A percentile compares a stretch with the other conserved stretches of the same genome.
These are phyloP conservation scores for Rhopalosiphum padi DNA, from an alignment of 1,140 invertebrate genomes.

Conservation along the genomic window DNA sequence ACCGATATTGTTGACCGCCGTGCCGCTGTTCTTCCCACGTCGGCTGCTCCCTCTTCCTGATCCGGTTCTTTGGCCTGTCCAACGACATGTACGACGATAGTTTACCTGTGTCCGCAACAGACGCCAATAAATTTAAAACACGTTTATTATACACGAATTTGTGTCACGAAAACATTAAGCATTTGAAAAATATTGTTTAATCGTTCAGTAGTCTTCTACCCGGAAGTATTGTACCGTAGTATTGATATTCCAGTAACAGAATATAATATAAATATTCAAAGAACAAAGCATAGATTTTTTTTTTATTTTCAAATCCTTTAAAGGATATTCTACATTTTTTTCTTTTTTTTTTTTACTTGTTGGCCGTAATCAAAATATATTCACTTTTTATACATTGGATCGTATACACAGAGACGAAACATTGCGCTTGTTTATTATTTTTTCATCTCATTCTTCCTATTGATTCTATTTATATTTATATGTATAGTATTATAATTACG, in stretches of 20 bases:
- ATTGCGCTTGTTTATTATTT: background rate
- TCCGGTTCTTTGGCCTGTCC: slow-evolving; percentile 64
- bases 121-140: background rate
- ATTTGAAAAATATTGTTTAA: background rate
- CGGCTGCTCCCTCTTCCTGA: slow-evolving; percentile 70
- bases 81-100: slow-evolving; percentile 36
- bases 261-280: background rate
- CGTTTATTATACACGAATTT: background rate
- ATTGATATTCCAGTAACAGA: background rate
- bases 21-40: slow-evolving; percentile 60
- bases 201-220: background rate
- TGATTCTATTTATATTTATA: background rate
- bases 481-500: background rate
- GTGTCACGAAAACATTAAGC: background rate
- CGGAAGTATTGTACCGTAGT: background rate
- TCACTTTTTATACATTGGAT: background rate
- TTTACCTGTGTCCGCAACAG: slow-evolving; percentile 13
- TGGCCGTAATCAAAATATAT: background rate
- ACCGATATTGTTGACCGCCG: slow-evolving; percentile 27
- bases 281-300: background rate
- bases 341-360: background rate
- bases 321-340: background rate
- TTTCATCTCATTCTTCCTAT: background rate
- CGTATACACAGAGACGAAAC: background rate
- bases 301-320: background rate